These are phyloP conservation scores for Discoglossus pictus DNA, from an alignment of 2,797 vertebrate genomes.

Conservation along the genomic window DNA sequence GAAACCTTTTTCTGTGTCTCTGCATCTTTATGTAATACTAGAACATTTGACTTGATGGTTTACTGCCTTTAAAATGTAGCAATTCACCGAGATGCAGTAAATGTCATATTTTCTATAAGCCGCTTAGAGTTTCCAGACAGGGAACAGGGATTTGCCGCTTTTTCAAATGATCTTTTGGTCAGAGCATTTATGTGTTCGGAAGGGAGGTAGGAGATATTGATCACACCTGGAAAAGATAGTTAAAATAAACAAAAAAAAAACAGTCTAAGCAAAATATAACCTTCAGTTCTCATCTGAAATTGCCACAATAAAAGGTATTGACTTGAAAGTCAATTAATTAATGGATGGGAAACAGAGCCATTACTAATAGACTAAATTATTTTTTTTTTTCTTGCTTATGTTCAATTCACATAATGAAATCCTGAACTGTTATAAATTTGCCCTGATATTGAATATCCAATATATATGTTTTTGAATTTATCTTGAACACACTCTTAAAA, in stretches of 20 bases:
- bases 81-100: constrained; percentile 42
- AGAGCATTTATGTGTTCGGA: constrained; percentile 32
- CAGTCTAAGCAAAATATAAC: constrained; percentile 23
- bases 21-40: constrained; percentile 28
- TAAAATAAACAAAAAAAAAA: constrained; percentile 28
- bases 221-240: constrained; percentile 34
- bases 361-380: not conserved
- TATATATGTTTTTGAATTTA: constrained; percentile 32
- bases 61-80: constrained; percentile 45
- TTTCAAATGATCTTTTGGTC: constrained; percentile 42
- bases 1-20: constrained; percentile 15
- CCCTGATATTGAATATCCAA: constrained; percentile 27
- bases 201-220: constrained; percentile 37
- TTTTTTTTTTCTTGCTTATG: constrained; percentile 17
- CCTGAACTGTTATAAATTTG: constrained; percentile 18
- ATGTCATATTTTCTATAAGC: constrained; percentile 52
- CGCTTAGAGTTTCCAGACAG: constrained; percentile 43
- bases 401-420: constrained; percentile 15
- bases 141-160: constrained; percentile 34
- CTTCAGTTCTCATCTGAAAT: constrained; percentile 17
- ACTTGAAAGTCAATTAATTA: constrained; percentile 27
- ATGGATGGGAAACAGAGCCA: constrained; percentile 12
- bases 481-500: constrained; percentile 41
- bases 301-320: constrained; percentile 8
- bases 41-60: constrained; percentile 45